phyloP scores from a whole-genome alignment of 2,888 invertebrate species.

The Tortrix viridana region DNA sequence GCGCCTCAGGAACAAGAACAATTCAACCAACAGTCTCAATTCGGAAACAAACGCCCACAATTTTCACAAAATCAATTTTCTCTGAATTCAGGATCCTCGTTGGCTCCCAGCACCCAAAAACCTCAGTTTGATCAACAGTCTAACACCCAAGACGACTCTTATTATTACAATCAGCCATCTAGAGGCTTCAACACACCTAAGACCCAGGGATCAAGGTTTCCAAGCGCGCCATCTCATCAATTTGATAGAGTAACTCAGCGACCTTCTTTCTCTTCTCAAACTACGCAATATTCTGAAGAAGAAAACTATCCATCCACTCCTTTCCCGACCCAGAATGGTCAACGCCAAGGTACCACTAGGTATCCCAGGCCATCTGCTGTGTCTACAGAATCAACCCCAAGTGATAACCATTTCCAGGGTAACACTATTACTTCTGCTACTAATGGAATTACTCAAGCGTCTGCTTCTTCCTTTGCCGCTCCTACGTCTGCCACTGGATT shows the following conservation, averaged over 20 bases:
- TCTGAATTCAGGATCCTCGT: slow-evolving; percentile 44
- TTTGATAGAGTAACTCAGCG: slow-evolving; percentile 49
- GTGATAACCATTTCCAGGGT: slow-evolving; percentile 19
- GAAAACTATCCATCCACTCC: slow-evolving; percentile 41
- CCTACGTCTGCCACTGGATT: slow-evolving; percentile 47
- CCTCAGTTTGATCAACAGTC: slow-evolving; percentile 50
- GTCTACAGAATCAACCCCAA: slow-evolving; percentile 16
- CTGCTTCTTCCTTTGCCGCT: slow-evolving; percentile 58
- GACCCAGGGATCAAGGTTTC: slow-evolving; percentile 48
- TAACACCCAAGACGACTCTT: slow-evolving; percentile 57
- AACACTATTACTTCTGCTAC: slow-evolving; percentile 26
- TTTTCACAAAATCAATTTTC: slow-evolving; percentile 38
- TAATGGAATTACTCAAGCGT: slow-evolving; percentile 62
- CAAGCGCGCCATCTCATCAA: slow-evolving; percentile 52
- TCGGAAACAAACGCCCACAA: slow-evolving; percentile 30
- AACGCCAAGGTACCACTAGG: slow-evolving; percentile 39
- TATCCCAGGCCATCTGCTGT: slow-evolving; percentile 46
- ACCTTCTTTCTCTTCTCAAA: slow-evolving; percentile 38
- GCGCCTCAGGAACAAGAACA: slow-evolving; percentile 26
- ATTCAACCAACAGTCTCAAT: slow-evolving; percentile 36
- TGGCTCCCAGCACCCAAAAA: slow-evolving; percentile 46
- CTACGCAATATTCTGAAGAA: slow-evolving; percentile 35
- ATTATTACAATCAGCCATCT: slow-evolving; percentile 64
- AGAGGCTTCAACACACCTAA: slow-evolving; percentile 54
- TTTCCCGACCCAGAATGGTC: slow-evolving; percentile 33